phyloP scores from a whole-genome alignment of 2,888 invertebrate species.

The Saturnia japonica region DNA sequence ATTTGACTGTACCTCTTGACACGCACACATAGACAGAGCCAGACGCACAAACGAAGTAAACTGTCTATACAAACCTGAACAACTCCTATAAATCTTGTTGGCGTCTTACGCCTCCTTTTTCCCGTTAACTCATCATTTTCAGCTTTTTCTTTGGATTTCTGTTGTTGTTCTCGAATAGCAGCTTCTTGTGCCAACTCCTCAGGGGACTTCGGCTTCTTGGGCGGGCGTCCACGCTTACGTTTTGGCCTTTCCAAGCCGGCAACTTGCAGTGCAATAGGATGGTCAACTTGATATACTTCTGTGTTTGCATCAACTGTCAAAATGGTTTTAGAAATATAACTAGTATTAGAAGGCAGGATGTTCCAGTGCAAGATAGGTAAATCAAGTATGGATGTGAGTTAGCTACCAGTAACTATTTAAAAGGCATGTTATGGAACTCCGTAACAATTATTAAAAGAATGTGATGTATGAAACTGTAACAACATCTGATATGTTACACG shows the following conservation, averaged over 20 bases:
- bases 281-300: constrained; percentile 84
- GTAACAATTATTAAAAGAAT: too few species aligned
- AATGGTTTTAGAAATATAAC: background rate
- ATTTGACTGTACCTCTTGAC: too few species aligned
- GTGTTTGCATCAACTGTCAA: constrained; percentile 82
- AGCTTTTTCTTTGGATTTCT: constrained; percentile 36
- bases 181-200: constrained; percentile 59
- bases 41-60: background rate
- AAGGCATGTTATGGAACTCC: background rate
- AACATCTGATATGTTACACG: too few species aligned
- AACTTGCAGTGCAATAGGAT: constrained; percentile 84
- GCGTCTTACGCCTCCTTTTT: constrained; percentile 84
- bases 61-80: constrained; percentile 83
- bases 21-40: too few species aligned
- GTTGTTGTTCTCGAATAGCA: constrained; percentile 42
- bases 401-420: background rate
- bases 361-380: background rate
- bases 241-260: constrained; percentile 85
- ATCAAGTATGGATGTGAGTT: background rate
- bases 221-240: constrained; percentile 86
- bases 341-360: background rate
- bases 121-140: constrained; percentile 77
- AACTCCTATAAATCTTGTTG: constrained; percentile 82
- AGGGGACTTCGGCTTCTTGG: constrained; percentile 77
- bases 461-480: too few species aligned